Percentiles rank a stretch among this genome's conserved stretches.
Evolutionary conservation across 1,140 invertebrate genomes (phyloP).

Genomic region (Cydia fagiglandana): DNA sequence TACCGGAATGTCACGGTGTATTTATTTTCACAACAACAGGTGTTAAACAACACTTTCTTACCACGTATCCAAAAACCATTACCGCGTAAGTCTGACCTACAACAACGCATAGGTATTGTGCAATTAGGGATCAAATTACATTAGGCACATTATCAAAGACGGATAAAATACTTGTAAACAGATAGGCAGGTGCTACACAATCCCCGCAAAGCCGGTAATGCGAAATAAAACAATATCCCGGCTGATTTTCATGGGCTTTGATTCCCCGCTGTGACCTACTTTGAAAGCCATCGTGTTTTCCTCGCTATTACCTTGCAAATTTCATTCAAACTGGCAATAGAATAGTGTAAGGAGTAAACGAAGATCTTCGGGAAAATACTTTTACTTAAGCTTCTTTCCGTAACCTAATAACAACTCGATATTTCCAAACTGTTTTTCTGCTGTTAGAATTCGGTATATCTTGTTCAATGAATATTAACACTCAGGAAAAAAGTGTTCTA

Average conservation of each 20-base stretch:
- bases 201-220: constrained; percentile 25
- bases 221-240: constrained; percentile 26
- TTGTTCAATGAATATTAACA: too few species aligned
- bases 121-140: not conserved
- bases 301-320: constrained; percentile 31
- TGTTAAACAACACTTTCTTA: not conserved
- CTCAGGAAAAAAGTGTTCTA: too few species aligned
- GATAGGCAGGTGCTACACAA: not conserved
- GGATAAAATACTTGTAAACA: not conserved
- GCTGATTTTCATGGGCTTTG: constrained; percentile 26
- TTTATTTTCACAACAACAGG: not conserved
- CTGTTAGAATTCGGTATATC: not conserved
- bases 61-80: not conserved
- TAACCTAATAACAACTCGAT: not conserved
- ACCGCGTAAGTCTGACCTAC: not conserved
- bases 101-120: too few species aligned
- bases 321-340: constrained; percentile 16
- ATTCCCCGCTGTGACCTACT: constrained; percentile 28
- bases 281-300: constrained; percentile 20
- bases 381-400: not conserved
- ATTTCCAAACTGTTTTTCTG: not conserved
- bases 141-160: not conserved
- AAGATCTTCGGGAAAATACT: not conserved
- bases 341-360: constrained; percentile 13
- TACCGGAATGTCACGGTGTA: not conserved